Base-by-base conservation (phyloP, 2,888 invertebrate genomes). In the Aproaerema taeniolella region DNA sequence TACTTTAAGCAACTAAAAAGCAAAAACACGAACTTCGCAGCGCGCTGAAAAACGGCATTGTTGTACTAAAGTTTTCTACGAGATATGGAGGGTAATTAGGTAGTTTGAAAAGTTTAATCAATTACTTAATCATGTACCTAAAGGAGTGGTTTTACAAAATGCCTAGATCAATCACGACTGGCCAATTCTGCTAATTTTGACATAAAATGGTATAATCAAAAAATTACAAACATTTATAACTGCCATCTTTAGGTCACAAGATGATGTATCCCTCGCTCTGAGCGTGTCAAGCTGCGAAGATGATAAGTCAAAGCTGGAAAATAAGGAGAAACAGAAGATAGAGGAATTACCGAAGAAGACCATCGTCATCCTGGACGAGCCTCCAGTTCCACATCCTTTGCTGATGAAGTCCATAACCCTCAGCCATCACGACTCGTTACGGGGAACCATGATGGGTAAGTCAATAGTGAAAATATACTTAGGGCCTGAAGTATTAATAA, bases 281-380 rank as follows among this genome's bases (percentile, higher is more conserved):
- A 88, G 87, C 46, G 80, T 87, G 4, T 87, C 87, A 6, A 88
- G 87, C 53, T 85, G 83, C 43, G 87, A 88, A 50, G 87, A 88
- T 10, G 87, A 87, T 2, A 82, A 75, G 44, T 83, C 85, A 0
- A 86, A 85, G 49, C 46, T 74, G 30, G 85, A 82, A 25, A 59
- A 63, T 32, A 59, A 64, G 44, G 75, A 67, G 46, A 40, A 47
- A 34, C 61, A 53, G 10, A 35, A 43, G 7, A 69, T 67, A 36
- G 49, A 63, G 4, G 77, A 78, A 42, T 51, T 82, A 6, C 81
- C 81, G 9, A 71, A 70, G 54, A 85, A 80, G 54, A 82, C 67
- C 1, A 80, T 86, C 38, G 63, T 83, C 10, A 82, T 86, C 36
- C 52, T 71, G 49, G 86, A 87, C 40, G 86, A 86, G 26, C 74